These are phyloP conservation scores for Hemistola chrysoprasaria DNA, from an alignment of 2,888 invertebrate genomes.

Conservation along the genomic window DNA sequence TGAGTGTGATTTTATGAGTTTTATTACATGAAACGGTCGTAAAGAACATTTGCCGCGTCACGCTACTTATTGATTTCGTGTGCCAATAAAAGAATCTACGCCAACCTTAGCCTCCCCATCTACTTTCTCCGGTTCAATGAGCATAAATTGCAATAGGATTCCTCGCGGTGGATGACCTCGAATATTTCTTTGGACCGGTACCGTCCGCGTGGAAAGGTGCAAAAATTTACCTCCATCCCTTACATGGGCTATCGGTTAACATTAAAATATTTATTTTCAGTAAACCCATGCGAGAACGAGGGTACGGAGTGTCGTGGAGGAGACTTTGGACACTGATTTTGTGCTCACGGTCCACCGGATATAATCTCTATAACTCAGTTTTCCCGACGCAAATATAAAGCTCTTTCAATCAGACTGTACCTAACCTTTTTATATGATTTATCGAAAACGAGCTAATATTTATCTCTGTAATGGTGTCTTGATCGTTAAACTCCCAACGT, in stretches of 20 bases:
- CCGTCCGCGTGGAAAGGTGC: constrained; percentile 61
- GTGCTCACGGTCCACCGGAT: constrained; percentile 43
- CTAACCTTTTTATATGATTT: constrained; percentile 20
- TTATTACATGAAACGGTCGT: constrained; percentile 42
- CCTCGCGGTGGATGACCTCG: constrained; percentile 64
- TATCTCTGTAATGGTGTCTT: constrained; percentile 19
- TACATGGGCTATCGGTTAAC: constrained; percentile 52
- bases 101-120: constrained; percentile 72
- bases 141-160: constrained; percentile 81
- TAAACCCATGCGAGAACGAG: constrained; percentile 41
- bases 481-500: constrained; percentile 19
- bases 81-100: constrained; percentile 75
- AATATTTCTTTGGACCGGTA: constrained; percentile 64
- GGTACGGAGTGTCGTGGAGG: constrained; percentile 38
- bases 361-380: constrained; percentile 48
- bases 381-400: constrained; percentile 42
- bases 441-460: constrained; percentile 18
- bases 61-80: constrained; percentile 70
- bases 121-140: constrained; percentile 76
- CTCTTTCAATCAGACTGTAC: constrained; percentile 31
- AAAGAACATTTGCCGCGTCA: constrained; percentile 56
- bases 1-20: constrained; percentile 47
- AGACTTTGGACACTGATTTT: constrained; percentile 43
- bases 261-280: constrained; percentile 66
- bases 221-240: constrained; percentile 66